These are phyloP conservation scores for Corythornis leucogaster DNA, from an alignment of 2,797 vertebrate genomes.

Conservation along the genomic window DNA sequence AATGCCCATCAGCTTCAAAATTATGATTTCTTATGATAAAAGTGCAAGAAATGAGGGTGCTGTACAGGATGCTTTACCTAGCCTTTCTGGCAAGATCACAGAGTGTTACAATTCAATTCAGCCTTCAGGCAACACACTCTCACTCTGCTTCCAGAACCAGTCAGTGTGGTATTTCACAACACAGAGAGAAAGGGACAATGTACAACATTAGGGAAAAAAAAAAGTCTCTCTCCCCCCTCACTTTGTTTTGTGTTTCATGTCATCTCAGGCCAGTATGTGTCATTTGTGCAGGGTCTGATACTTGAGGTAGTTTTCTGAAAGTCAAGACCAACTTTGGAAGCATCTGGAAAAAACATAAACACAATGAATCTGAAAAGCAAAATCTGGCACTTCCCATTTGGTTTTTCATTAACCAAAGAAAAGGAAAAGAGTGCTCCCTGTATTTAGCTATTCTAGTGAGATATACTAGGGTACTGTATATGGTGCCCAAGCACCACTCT, in stretches of 20 bases:
- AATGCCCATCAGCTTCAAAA: conserved; percentile 26
- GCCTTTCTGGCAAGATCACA: neutral
- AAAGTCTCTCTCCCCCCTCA: accelerated
- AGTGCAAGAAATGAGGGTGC: neutral
- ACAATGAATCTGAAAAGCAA: neutral
- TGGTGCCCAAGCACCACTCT: neutral
- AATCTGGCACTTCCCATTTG: neutral
- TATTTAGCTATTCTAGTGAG: conserved; percentile 27
- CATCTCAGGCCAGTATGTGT: neutral
- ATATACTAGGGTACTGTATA: neutral
- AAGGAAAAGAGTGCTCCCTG: conserved; percentile 7
- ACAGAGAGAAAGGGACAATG: neutral
- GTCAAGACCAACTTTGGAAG: neutral
- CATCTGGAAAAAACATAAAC: neutral
- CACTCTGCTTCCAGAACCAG: neutral
- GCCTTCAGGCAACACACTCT: conserved; percentile 10
- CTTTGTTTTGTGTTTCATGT: neutral
- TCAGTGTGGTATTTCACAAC: neutral
- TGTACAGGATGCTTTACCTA: neutral
- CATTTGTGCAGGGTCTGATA: neutral
- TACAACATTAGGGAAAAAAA: neutral
- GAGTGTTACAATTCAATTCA: neutral
- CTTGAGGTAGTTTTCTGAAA: neutral
- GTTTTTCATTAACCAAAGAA: conserved; percentile 29
- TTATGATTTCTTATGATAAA: neutral